Evolutionary conservation across 1,140 invertebrate genomes (phyloP), one percentile per base, ranked within the genome.

Genomic region (Bombus polaris): DNA sequence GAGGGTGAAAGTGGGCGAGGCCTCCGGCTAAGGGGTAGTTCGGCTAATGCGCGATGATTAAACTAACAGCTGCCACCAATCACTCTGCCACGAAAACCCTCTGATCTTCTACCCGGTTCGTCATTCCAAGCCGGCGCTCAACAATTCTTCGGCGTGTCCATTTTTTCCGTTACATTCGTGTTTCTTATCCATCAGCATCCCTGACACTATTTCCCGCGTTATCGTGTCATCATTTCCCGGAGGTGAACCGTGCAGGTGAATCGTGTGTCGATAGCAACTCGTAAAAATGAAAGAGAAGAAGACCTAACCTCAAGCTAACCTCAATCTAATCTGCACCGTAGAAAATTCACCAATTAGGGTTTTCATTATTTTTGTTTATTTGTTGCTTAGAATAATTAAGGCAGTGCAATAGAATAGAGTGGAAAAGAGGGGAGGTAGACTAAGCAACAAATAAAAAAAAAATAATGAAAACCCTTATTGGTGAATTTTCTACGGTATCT

Each of bases 41-140:
- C 92, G 92, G 94, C 94, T 95, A 95, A 95, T 94, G 94, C 94
- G 94, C 91, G 94, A 95, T 95, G 94, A 95, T 95, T 95, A 95
- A 95, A 94, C 94, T 95, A 95, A 95, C 94, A 93, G 92, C 88
- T 89, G 87, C 93, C 91, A 95, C 94, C 94, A 92, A 95, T 95
- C 94, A 95, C 93, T 91, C 94, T 91, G 94, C 93, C 94, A 93
- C 92, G 93, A 93, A 94, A 94, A 93, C 92, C 91, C 88, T 79
- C 89, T 81, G 87, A 91, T 91, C 85, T 86, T 85, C 89, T 81
- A 22, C 68, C 70, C 47, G 73, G 73, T 65, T 44, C 44, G 72
- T 53, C 32, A 59, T 82, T 88, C 85, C 80, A 77, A 79, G 59
- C 82, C 76, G 18, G 6, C 47, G 47, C 47, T 53, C 47, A 22